Evolutionary conservation across 2,888 invertebrate species (phyloP).

Genomic region (Drosophila kuntzei): DNA sequence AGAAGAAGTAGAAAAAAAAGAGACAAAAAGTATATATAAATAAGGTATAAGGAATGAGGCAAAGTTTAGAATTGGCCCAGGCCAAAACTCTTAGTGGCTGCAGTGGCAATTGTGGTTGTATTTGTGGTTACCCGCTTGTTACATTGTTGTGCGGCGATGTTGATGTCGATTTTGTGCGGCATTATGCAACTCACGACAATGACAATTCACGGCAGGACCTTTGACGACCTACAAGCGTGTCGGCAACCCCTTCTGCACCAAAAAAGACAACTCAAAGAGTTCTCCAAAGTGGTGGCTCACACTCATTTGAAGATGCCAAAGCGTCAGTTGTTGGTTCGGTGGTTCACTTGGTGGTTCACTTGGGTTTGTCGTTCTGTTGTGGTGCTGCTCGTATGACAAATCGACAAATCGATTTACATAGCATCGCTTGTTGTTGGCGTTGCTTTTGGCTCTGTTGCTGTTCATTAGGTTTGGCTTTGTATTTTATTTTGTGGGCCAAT

Average conservation of each 20-base stretch:
- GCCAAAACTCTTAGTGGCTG: slow-evolving; percentile 31
- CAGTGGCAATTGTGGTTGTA: slow-evolving; percentile 22
- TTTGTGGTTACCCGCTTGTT: slow-evolving; percentile 16
- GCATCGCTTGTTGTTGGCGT: slow-evolving; percentile 43
- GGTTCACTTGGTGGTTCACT: slow-evolving; percentile 15
- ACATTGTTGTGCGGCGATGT: slow-evolving; percentile 32
- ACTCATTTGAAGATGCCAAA: slow-evolving; percentile 69
- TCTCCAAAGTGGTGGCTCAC: slow-evolving; percentile 47
- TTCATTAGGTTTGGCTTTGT: slow-evolving; percentile 70
- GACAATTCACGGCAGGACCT: slow-evolving; percentile 81
- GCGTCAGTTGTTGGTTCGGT: slow-evolving; percentile 38
- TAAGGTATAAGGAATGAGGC: slow-evolving; percentile 62
- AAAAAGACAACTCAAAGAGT: slow-evolving; percentile 12
- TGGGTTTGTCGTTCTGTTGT: slow-evolving; percentile 20
- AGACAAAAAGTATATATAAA: slow-evolving; percentile 19
- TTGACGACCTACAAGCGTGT: slow-evolving; percentile 81
- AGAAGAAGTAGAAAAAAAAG: background rate
- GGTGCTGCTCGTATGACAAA: slow-evolving; percentile 71
- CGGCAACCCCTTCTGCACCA: slow-evolving; percentile 50
- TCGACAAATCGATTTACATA: slow-evolving; percentile 77
- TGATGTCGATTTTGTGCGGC: slow-evolving; percentile 77
- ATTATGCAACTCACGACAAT: slow-evolving; percentile 82
- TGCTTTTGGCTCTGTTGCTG: slow-evolving; percentile 20
- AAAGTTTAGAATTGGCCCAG: slow-evolving; percentile 70
- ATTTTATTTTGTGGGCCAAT: slow-evolving; percentile 57